Evolutionary conservation across 2,797 vertebrate genomes (phyloP).

Genomic region (Enteromius argenteus): DNA sequence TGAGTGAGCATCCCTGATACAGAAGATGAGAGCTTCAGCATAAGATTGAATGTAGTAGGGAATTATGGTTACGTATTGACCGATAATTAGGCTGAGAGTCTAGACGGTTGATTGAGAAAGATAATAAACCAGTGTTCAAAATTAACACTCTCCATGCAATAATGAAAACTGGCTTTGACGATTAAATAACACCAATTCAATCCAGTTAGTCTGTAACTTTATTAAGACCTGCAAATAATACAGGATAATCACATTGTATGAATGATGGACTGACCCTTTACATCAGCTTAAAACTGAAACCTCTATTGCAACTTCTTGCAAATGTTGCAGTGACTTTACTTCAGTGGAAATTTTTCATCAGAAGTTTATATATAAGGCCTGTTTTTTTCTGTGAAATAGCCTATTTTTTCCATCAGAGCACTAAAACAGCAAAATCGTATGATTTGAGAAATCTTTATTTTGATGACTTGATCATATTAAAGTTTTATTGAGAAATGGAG

Average conservation of each 20-base stretch:
- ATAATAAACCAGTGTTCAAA: slow-evolving; percentile 3
- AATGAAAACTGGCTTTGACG: not conserved
- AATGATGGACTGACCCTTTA: not conserved
- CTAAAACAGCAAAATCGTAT: not conserved
- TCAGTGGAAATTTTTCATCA: not conserved
- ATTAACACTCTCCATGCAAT: not conserved
- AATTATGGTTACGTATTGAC: slow-evolving; percentile 47
- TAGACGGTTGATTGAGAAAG: slow-evolving; percentile 30
- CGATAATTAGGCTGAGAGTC: slow-evolving; percentile 21
- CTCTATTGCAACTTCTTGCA: not conserved
- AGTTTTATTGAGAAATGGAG: not conserved
- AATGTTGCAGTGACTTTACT: not conserved
- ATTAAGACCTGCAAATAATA: not conserved
- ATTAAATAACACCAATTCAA: not conserved
- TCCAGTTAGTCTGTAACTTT: slow-evolving; percentile 5
- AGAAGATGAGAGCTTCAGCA: slow-evolving; percentile 16
- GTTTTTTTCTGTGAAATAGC: not conserved
- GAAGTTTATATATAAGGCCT: not conserved
- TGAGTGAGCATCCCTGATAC: not conserved
- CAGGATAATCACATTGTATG: not conserved
- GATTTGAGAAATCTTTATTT: not conserved
- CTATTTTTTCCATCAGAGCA: not conserved
- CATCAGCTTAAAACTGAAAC: not conserved
- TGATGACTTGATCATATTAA: not conserved
- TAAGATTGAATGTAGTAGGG: slow-evolving; percentile 14